phyloP scores from a whole-genome alignment of 2,888 invertebrate species.

The Pecten maximus region DNA sequence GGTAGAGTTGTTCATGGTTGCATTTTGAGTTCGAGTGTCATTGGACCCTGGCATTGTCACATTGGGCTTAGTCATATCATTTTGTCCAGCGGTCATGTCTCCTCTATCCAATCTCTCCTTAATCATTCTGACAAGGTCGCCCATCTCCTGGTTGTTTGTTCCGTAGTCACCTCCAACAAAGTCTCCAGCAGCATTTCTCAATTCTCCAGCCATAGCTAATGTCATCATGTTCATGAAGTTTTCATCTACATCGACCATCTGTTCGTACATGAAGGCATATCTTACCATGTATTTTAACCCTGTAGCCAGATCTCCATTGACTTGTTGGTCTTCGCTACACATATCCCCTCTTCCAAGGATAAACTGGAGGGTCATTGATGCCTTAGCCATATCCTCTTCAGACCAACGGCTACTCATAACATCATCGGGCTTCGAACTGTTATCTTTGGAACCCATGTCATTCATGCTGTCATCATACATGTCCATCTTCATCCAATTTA shows the following conservation, averaged over 20 bases:
- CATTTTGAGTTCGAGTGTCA: neutral
- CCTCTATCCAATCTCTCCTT: neutral
- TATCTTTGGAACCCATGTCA: neutral
- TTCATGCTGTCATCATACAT: neutral
- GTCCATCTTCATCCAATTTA: neutral
- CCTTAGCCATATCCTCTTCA: neutral
- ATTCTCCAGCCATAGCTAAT: neutral
- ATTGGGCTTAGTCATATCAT: neutral
- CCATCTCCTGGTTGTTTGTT: neutral
- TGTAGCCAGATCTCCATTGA: neutral
- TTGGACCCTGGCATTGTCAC: neutral
- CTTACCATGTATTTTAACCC: neutral
- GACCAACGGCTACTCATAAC: neutral
- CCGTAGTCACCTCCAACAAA: neutral
- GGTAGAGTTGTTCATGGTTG: neutral
- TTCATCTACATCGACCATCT: neutral
- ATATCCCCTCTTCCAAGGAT: neutral
- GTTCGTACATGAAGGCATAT: constrained; percentile 1
- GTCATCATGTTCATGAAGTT: constrained; percentile 32
- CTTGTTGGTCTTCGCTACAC: neutral
- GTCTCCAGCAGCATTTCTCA: neutral
- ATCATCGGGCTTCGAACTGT: neutral
- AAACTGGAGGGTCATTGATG: neutral
- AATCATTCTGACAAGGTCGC: neutral
- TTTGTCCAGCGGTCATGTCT: neutral